Percentiles rank a stretch among this genome's conserved stretches.
These are phyloP conservation scores for Liparis tanakae DNA, from an alignment of 2,797 vertebrate species.

Conservation along the genomic window DNA sequence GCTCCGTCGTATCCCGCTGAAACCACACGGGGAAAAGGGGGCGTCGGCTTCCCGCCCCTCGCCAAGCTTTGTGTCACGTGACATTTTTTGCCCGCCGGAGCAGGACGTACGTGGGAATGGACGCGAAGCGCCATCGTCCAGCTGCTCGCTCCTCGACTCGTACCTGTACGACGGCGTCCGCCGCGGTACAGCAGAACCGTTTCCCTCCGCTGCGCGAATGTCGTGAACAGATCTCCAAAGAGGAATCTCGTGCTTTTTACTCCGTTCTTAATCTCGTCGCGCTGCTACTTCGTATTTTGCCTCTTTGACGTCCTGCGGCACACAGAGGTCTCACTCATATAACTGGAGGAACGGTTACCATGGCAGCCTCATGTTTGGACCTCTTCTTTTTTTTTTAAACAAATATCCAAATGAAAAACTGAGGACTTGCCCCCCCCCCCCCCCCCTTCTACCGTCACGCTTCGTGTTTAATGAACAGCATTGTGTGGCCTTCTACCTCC, in stretches of 20 bases:
- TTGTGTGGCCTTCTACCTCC: slow-evolving; percentile 75
- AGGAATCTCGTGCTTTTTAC: slow-evolving; percentile 58
- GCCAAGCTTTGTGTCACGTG: slow-evolving; percentile 11
- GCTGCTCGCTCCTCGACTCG: slow-evolving; percentile 41
- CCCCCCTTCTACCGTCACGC: slow-evolving; percentile 17
- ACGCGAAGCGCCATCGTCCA: slow-evolving; percentile 69
- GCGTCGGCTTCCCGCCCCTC: slow-evolving; percentile 6
- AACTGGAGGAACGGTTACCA: slow-evolving; percentile 7
- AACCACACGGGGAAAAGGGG: slow-evolving; percentile 46
- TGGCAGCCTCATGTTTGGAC: slow-evolving; percentile 25
- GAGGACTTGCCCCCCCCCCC: slow-evolving; percentile 13
- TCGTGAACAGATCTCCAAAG: slow-evolving; percentile 72
- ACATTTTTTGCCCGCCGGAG: neutral
- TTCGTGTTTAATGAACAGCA: slow-evolving; percentile 34
- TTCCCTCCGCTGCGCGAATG: slow-evolving; percentile 55
- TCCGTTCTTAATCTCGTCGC: slow-evolving; percentile 52
- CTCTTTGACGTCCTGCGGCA: slow-evolving; percentile 12
- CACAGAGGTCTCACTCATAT: slow-evolving; percentile 6
- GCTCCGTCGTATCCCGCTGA: slow-evolving; percentile 96
- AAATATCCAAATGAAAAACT: neutral
- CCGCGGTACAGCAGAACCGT: slow-evolving; percentile 40
- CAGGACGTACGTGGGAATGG: slow-evolving; percentile 22
- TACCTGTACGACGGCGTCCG: slow-evolving; percentile 36
- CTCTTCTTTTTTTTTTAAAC: slow-evolving; percentile 28
- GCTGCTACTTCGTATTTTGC: slow-evolving; percentile 57